Conservation (phyloP, 2,797 vertebrate genomes). For the Helarctos malayanus region DNA sequence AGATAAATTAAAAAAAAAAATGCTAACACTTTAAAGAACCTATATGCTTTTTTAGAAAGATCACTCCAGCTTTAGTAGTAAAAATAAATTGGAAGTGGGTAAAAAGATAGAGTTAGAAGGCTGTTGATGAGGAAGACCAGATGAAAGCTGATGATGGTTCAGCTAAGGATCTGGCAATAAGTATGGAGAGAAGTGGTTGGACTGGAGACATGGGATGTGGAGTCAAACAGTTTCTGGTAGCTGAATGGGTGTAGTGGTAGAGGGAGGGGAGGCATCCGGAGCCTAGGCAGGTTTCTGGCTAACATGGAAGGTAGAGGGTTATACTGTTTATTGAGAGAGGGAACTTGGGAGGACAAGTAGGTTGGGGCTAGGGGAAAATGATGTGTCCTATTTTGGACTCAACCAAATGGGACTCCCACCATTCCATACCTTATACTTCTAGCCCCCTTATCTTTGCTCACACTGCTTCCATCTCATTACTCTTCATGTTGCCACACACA, state of each 20-base stretch:
- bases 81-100: background rate
- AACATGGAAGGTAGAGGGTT: background rate
- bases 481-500: background rate
- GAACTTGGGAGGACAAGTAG: background rate
- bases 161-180: background rate
- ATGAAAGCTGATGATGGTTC: background rate
- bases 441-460: background rate
- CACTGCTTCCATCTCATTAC: fast-evolving
- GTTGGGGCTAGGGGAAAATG: background rate
- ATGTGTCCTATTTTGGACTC: background rate
- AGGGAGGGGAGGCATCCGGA: background rate
- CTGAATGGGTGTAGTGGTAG: fast-evolving
- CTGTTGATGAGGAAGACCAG: background rate
- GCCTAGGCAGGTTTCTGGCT: background rate
- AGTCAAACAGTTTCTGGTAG: background rate
- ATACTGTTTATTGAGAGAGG: background rate
- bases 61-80: background rate
- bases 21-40: background rate
- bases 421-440: background rate
- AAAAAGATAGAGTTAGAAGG: background rate
- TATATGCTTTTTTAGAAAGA: background rate
- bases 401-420: background rate
- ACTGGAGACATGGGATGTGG: background rate
- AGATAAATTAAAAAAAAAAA: too few relatives aligned
- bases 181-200: background rate